Evolutionary conservation across 2,888 invertebrate genomes (phyloP).

Genomic region (Orthonevra nobilis): DNA sequence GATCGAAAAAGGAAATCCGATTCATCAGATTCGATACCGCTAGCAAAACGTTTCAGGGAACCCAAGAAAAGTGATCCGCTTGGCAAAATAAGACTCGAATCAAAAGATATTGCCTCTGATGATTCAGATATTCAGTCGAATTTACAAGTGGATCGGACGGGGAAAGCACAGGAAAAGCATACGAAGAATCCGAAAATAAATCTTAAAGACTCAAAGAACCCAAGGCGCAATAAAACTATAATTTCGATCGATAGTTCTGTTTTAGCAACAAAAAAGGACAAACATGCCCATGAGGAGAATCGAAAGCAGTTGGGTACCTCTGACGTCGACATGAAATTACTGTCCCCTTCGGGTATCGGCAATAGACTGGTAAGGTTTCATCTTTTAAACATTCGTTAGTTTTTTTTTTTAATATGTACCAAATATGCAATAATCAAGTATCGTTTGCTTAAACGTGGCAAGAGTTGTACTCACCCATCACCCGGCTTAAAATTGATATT

Average conservation of each 20-base stretch:
- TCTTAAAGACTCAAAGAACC: slow-evolving; percentile 8
- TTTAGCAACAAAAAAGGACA: no score
- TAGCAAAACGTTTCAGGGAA: slow-evolving; percentile 4
- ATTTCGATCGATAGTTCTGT: no score
- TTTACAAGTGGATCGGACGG: neutral
- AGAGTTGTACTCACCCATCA: no score
- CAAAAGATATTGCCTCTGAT: no score
- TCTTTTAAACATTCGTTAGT: neutral
- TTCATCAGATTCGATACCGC: neutral
- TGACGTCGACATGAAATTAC: slow-evolving; percentile 6
- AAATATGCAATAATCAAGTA: no score
- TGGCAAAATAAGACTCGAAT: no score
- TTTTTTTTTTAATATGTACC: no score
- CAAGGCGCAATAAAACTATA: neutral
- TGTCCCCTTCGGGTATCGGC: slow-evolving; percentile 1
- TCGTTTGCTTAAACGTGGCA: no score
- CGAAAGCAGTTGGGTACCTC: neutral
- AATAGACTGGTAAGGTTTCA: neutral
- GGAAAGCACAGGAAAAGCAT: no score
- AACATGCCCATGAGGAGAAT: neutral
- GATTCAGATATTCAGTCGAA: slow-evolving; percentile 23
- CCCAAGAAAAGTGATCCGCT: no score
- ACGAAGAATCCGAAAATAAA: no score
- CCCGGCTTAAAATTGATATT: no score
- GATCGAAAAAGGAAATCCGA: slow-evolving; percentile 30